Evolutionary conservation across 2,888 invertebrate species (phyloP), one percentile per base, ranked within the genome.

Genomic region (Eupelmus urozonus): DNA sequence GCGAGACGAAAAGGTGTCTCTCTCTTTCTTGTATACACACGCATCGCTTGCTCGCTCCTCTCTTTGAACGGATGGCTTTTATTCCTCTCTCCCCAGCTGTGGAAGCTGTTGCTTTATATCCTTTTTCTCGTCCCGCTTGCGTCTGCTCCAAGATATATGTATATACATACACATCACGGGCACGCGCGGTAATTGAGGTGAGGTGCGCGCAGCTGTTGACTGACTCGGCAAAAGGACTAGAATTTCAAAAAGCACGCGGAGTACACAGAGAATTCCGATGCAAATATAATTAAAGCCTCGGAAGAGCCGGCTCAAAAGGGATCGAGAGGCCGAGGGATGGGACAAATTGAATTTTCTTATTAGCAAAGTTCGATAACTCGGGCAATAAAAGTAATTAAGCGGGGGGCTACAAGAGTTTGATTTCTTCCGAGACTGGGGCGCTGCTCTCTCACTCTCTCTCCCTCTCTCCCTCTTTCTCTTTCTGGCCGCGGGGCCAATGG

Each of bases 341-440:
- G 73, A 40, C 73, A 63, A 75, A 76, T 79, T 67, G 62, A 79
- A 76, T 75, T 75, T 71, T 67, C 75, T 62, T 60, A 79, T 71
- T 67, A 79, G 79, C 45, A 23, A 62, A 76, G 76, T 79, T 75
- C 66, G 67, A 76, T 71, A 66, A 72, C 66, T 76, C 45, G 67
- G 66, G 49, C 62, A 67, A 59, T 72, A 76, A 72, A 69, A 76
- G 79, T 76, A 71, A 76, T 76, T 76, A 72, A 25, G 70, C 34
- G 45, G 27, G 51, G 49, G 66, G n/a, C n/a, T 45, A 72, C 55
- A 53, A 23, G 66, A 75, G 53, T 75, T 79, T 75, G 79, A 79
- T 75, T 79, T 55, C 75, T 75, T 78, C 45, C 34, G 66, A 45
- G 53, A 55, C 60, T 45, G 16, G 29, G 2, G 13, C 25, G 18